Evolutionary conservation across 2,888 invertebrate genomes (phyloP).

Genomic region (Pachydiplax longipennis): DNA sequence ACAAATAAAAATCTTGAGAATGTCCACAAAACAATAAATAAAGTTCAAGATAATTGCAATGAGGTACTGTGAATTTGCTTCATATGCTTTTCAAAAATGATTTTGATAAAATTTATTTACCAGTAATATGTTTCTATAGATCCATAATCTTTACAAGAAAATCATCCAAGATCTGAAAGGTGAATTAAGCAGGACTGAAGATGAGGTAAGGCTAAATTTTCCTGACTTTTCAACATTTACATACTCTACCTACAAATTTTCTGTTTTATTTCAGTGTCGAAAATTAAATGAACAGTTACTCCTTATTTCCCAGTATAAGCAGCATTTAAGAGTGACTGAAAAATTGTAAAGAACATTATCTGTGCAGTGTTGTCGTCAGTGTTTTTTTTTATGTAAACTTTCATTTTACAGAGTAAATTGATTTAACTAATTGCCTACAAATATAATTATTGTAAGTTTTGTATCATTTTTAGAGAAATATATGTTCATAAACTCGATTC

Average conservation of each 20-base stretch:
- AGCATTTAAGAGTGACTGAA: background rate
- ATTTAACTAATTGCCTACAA: too few relatives aligned
- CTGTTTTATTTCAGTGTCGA: background rate
- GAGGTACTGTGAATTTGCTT: background rate
- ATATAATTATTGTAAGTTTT: too few relatives aligned
- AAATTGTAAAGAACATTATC: background rate
- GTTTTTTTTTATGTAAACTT: too few relatives aligned
- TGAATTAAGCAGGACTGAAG: background rate
- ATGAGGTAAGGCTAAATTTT: background rate
- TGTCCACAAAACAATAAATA: background rate
- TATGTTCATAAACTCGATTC: too few relatives aligned
- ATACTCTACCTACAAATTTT: background rate
- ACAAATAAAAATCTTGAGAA: background rate
- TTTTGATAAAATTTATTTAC: background rate
- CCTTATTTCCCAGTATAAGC: background rate
- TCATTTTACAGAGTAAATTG: too few relatives aligned
- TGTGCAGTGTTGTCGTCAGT: too few relatives aligned
- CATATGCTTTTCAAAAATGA: background rate
- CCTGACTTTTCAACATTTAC: background rate
- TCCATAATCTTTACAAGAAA: background rate
- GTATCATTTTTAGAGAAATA: too few relatives aligned
- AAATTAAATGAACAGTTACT: background rate
- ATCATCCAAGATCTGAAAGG: background rate
- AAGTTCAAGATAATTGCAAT: background rate
- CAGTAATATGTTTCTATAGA: background rate